Base-by-base conservation (phyloP, 2,888 invertebrate genomes). In the Xylocampa areola region DNA sequence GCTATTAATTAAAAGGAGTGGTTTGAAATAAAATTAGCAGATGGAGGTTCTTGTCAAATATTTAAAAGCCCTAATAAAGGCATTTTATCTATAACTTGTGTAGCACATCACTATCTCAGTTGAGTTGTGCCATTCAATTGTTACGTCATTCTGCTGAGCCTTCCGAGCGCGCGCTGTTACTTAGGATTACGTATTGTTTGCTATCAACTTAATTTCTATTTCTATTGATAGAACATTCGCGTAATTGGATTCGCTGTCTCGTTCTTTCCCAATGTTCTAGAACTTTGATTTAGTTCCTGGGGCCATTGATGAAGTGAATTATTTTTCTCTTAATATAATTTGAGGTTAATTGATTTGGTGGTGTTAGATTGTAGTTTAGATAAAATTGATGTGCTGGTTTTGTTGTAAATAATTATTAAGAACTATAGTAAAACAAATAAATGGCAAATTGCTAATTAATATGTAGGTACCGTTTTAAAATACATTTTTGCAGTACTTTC, bases 131-230 rank as follows among this genome's bases (percentile, higher is more conserved):
- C 51, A 64, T 57, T 75, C 60, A 73, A 65, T 73, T 48, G 72
- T 69, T 62, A 57, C 69, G 77, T 74, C 75, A 80, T 64, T 70
- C 55, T 44, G 51, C 40, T 59, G 63, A 67, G 70, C 53, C 62
- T 52, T 30, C 40, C 29, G 33, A 65, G 69, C 49, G 57, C 45
- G 53, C 45, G 54, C 49, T 61, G 54, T 70, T 74, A 74, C 71
- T 74, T 59, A 67, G 67, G 68, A 71, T 76, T 73, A 71, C 54
- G 48, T 70, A 67, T 73, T 74, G 71, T 79, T 80, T 78, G 73
- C 67, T 60, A 75, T 76, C 73, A 63, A 80, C 72, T 77, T 77
- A 78, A 80, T 80, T 78, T 76, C 52, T 77, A 73, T 73, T 71
- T 62, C 66, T 72, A 72, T 70, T 64, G 51, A 54, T 30, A 49